A percentile compares a stretch with the other conserved stretches of the same genome.
phyloP scores from a whole-genome alignment of 2,113 vertebrate species.

The Rallus limicola region DNA sequence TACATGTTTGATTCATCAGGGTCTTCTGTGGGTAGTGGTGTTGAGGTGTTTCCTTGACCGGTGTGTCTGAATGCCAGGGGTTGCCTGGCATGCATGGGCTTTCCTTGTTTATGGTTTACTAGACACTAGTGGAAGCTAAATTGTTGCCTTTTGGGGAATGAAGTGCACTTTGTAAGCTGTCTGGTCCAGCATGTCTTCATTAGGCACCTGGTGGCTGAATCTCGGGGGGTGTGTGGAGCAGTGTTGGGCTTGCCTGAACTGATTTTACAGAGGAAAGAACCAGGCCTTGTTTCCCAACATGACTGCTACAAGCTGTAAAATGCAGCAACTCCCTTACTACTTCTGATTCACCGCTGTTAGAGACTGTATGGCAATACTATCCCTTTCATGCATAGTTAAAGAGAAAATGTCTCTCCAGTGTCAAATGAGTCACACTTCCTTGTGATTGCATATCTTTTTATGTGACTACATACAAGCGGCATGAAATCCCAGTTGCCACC shows the following conservation, averaged over 20 bases:
- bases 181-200: no score
- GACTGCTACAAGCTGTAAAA: background rate
- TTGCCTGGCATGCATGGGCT: background rate
- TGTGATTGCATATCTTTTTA: background rate
- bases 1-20: background rate
- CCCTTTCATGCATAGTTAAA: background rate
- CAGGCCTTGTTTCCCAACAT: background rate
- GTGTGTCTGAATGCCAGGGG: background rate
- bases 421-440: slow-evolving; percentile 12
- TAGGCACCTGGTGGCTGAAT: background rate
- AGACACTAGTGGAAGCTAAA: background rate
- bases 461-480: background rate
- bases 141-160: background rate
- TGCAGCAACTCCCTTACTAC: background rate
- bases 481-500: background rate
- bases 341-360: background rate
- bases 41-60: background rate
- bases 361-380: background rate
- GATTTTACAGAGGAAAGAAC: background rate
- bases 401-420: background rate
- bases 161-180: background rate
- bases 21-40: background rate
- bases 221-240: background rate
- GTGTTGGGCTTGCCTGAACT: background rate
- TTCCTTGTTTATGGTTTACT: background rate